These are phyloP conservation scores for Halesus radiatus DNA, from an alignment of 1,140 invertebrate genomes.

Conservation along the genomic window DNA sequence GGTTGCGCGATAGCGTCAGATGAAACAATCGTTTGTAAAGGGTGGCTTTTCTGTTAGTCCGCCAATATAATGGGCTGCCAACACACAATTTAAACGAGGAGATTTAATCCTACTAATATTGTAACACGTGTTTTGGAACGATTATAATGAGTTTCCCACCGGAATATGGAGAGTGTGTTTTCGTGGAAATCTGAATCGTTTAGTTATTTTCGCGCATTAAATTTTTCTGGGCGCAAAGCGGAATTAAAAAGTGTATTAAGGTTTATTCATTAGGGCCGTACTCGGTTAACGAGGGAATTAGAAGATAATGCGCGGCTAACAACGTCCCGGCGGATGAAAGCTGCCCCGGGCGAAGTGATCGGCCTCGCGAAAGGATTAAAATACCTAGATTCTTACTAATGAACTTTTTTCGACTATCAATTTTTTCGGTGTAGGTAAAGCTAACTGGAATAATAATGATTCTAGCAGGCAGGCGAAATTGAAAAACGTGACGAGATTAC, in stretches of 20 bases:
- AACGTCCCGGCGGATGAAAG: conserved; percentile 16
- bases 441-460: conserved; percentile 21
- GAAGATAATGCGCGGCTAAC: conserved; percentile 24
- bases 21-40: conserved; percentile 11
- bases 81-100: neutral
- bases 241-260: conserved; percentile 31
- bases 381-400: conserved; percentile 24
- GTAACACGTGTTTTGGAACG: too few relatives aligned
- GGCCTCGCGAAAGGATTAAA: conserved; percentile 20
- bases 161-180: too few relatives aligned
- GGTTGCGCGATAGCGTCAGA: conserved; percentile 11
- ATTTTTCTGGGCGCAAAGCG: neutral
- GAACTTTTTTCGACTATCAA: conserved; percentile 9
- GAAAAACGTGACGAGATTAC: conserved; percentile 33
- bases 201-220: too few relatives aligned
- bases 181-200: too few relatives aligned
- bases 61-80: conserved; percentile 1
- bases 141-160: too few relatives aligned
- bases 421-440: conserved; percentile 7
- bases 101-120: neutral
- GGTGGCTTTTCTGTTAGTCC: neutral
- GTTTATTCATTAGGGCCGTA: neutral
- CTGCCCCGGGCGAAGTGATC: conserved; percentile 15
- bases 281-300: conserved; percentile 22
- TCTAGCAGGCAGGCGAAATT: conserved; percentile 19